Percentiles rank a stretch among this genome's conserved stretches.
phyloP scores from a whole-genome alignment of 2,888 invertebrate species.

The Epinotia bilunana region DNA sequence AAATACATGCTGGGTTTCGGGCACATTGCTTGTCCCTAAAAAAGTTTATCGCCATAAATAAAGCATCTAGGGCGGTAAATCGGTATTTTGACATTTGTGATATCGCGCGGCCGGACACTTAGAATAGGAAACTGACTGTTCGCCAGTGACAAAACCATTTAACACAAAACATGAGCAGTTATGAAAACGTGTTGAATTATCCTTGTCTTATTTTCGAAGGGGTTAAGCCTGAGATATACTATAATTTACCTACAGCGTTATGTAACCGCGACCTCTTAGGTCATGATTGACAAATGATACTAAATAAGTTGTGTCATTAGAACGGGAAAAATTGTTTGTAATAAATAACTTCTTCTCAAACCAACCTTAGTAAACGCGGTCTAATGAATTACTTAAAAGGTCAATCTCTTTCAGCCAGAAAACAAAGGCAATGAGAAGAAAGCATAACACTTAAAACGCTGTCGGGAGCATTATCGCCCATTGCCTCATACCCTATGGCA shows the following conservation, averaged over 20 bases:
- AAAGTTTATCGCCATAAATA: too few species aligned
- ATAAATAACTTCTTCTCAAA: background rate
- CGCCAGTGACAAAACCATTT: too few species aligned
- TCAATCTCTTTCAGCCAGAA: slow-evolving; percentile 7
- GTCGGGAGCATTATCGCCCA: slow-evolving; percentile 45
- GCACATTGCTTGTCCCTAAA: too few species aligned
- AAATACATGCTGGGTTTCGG: too few species aligned
- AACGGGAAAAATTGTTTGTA: background rate
- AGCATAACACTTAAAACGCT: slow-evolving; percentile 27
- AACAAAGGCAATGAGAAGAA: slow-evolving; percentile 19
- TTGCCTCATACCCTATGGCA: slow-evolving; percentile 54
- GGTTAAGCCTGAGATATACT: background rate
- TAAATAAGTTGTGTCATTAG: background rate
- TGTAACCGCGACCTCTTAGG: background rate
- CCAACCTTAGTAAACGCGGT: background rate
- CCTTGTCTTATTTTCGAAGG: background rate
- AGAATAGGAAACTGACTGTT: too few species aligned
- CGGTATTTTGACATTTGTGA: too few species aligned
- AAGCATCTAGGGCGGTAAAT: too few species aligned
- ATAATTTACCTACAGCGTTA: background rate
- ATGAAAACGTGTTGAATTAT: background rate
- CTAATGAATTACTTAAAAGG: slow-evolving; percentile 14
- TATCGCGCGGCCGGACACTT: too few species aligned
- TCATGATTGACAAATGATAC: background rate
- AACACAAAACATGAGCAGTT: too few species aligned